Conservation (phyloP, 2,113 vertebrate species). For the Colaptes auratus region DNA sequence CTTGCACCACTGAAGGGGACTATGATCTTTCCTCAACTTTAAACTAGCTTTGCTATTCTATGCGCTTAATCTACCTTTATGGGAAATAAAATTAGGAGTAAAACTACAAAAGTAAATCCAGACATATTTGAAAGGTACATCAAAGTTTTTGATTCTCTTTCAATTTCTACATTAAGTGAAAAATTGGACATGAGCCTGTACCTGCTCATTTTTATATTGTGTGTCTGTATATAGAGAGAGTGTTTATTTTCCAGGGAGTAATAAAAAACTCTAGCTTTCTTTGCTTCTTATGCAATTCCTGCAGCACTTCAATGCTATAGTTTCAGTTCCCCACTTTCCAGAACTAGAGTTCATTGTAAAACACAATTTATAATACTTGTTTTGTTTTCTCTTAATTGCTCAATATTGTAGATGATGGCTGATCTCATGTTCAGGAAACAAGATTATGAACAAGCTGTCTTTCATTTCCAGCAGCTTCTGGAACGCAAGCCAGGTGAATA, state of each 20-base stretch:
- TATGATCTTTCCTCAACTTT: neutral
- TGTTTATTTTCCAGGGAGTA: neutral
- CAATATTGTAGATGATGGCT: conserved; percentile 90
- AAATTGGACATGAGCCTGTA: neutral
- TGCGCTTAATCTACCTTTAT: neutral
- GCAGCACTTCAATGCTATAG: neutral
- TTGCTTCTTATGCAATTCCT: neutral
- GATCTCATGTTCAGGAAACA: conserved; percentile 97
- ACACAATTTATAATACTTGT: neutral
- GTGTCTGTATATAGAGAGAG: neutral
- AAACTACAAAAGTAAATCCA: neutral
- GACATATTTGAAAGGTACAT: neutral
- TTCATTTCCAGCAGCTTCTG: conserved; percentile 93
- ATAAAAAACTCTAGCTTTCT: neutral
- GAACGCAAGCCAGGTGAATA: conserved; percentile 89
- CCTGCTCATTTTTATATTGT: neutral
- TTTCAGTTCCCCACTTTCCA: neutral
- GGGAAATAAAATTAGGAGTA: neutral
- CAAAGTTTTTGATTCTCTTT: neutral
- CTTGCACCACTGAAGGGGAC: neutral
- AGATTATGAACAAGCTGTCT: conserved; percentile 93
- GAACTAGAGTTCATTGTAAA: neutral
- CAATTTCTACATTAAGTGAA: neutral
- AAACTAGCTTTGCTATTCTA: neutral
- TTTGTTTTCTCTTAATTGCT: conserved; percentile 3